A percentile compares a stretch with the other conserved stretches of the same genome.
Evolutionary conservation across 2,888 invertebrate species (phyloP).

Genomic region (Acronicta alni): DNA sequence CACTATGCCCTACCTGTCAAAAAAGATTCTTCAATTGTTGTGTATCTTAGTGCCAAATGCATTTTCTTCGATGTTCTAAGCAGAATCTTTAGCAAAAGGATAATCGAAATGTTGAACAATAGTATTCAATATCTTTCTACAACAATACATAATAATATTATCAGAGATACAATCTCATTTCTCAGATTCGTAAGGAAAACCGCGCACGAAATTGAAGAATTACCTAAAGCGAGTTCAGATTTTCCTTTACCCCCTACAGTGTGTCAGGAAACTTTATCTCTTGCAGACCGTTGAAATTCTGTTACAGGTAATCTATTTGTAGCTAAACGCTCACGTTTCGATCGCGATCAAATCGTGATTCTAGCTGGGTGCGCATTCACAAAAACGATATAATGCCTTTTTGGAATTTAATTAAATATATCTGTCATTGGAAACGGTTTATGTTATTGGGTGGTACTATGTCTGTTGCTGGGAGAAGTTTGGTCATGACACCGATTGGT

Average conservation of each 20-base stretch:
- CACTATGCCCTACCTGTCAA: too few relatives aligned
- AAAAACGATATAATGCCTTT: conserved; percentile 53
- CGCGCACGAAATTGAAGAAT: not conserved
- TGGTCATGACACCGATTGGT: too few relatives aligned
- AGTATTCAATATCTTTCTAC: too few relatives aligned
- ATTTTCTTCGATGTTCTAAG: too few relatives aligned
- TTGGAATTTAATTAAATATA: conserved; percentile 56
- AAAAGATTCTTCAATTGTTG: too few relatives aligned
- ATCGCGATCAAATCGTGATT: conserved; percentile 65
- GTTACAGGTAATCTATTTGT: conserved; percentile 69
- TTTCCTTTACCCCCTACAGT: conserved; percentile 4
- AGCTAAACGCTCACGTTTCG: conserved; percentile 64
- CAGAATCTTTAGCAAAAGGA: too few relatives aligned
- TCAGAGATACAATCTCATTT: not conserved
- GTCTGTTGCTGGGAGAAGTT: too few relatives aligned
- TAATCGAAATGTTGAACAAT: too few relatives aligned
- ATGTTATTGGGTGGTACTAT: conserved; percentile 31
- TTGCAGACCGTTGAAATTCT: conserved; percentile 67
- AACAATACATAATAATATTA: too few relatives aligned
- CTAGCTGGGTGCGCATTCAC: conserved; percentile 54
- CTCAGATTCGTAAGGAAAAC: not conserved
- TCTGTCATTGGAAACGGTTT: conserved; percentile 54
- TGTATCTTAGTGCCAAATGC: too few relatives aligned
- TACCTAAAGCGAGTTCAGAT: not conserved
- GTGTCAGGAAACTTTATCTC: conserved; percentile 21